These are phyloP conservation scores for Chouioia cunea DNA, from an alignment of 2,888 invertebrate species.

Conservation along the genomic window DNA sequence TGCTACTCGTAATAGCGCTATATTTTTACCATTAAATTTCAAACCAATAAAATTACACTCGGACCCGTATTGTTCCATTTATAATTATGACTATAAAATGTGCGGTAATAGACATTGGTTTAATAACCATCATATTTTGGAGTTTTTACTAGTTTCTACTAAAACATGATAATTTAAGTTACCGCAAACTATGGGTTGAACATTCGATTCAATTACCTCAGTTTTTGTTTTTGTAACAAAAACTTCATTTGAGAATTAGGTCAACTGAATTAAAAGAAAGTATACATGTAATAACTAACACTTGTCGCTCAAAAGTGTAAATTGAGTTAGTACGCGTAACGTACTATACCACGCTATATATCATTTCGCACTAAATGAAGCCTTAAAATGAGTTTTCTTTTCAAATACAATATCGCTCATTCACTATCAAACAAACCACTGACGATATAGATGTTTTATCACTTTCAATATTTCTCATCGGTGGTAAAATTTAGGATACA, in stretches of 20 bases:
- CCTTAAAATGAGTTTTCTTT: no score
- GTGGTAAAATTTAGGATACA: no score
- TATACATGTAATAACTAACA: conserved; percentile 1
- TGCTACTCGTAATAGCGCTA: no score
- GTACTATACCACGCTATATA: not conserved
- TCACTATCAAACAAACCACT: no score
- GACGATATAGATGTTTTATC: no score
- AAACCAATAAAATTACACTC: not conserved
- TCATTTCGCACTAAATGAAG: conserved; percentile 1
- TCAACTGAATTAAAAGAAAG: not conserved
- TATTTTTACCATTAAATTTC: not conserved
- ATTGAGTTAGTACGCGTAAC: conserved; percentile 17
- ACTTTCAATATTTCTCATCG: no score
- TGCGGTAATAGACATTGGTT: conserved; percentile 2
- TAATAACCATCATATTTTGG: not conserved
- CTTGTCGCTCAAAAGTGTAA: conserved; percentile 20
- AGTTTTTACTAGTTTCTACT: not conserved
- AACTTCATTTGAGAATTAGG: not conserved
- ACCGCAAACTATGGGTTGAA: no score
- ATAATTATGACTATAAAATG: not conserved
- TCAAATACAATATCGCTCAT: no score
- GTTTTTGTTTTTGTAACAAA: not conserved
- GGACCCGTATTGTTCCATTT: conserved; percentile 5
- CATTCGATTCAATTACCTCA: no score
- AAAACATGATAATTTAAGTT: not conserved